Conservation (phyloP, 2,888 invertebrate species). For the Platycheirus albimanus region DNA sequence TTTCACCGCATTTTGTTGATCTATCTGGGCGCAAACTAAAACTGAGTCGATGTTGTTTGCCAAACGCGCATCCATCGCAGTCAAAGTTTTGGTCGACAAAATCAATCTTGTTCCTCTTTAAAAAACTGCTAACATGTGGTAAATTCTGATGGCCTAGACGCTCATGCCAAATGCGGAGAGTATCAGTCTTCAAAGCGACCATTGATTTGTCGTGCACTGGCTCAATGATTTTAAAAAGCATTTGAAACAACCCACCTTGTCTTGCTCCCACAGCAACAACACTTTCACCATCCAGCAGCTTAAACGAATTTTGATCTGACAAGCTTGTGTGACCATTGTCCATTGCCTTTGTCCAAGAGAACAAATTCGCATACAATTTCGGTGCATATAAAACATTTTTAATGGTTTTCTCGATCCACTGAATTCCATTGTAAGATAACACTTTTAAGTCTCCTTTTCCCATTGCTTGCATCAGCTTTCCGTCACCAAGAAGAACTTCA, state of each 20-base stretch:
- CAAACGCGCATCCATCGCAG: constrained; percentile 13
- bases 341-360: too few species aligned
- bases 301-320: constrained; percentile 46
- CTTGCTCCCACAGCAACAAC: constrained; percentile 33
- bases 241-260: constrained; percentile 26
- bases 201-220: constrained; percentile 40
- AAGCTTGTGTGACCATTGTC: constrained; percentile 35
- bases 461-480: too few species aligned
- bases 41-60: constrained; percentile 27
- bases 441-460: too few species aligned
- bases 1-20: constrained; percentile 15
- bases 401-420: too few species aligned
- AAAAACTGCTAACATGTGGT: constrained; percentile 19
- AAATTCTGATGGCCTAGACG: constrained; percentile 29
- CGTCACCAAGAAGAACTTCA: too few species aligned
- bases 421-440: too few species aligned
- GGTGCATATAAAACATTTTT: too few species aligned
- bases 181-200: constrained; percentile 10
- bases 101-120: constrained; percentile 12
- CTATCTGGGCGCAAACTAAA: constrained; percentile 12
- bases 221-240: constrained; percentile 34
- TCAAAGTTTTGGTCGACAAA: constrained; percentile 38
- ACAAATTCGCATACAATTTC: too few species aligned
- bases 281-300: constrained; percentile 10
- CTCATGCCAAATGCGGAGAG: constrained; percentile 19